A percentile compares a stretch with the other conserved stretches of the same genome.
Conservation (phyloP, 2,113 vertebrate species). For the Gallinago media region DNA sequence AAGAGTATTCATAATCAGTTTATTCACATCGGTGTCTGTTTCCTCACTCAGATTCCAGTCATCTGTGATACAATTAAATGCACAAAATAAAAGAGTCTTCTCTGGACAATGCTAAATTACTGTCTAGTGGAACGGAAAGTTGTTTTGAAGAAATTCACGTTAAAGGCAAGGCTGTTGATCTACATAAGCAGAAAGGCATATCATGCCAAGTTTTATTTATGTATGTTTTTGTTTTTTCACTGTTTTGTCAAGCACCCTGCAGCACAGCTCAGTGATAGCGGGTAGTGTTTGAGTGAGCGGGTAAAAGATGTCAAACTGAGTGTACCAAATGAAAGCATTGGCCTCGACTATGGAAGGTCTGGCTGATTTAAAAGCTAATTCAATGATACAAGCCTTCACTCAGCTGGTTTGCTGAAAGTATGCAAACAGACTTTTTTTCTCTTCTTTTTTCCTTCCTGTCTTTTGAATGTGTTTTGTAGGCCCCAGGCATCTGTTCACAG, state of each 20-base stretch:
- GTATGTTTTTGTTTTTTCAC: conserved; percentile 30
- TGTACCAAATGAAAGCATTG: conserved; percentile 34
- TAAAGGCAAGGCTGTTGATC: conserved; percentile 35
- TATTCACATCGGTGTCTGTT: neutral
- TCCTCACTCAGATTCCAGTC: neutral
- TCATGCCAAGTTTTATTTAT: conserved; percentile 34
- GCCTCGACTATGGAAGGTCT: conserved; percentile 6
- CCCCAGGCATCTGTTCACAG: conserved; percentile 15
- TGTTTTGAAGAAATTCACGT: neutral
- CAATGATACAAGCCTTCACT: conserved; percentile 68
- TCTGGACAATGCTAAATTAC: neutral
- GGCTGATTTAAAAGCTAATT: conserved; percentile 72
- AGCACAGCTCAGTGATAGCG: conserved; percentile 58
- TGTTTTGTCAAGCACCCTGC: conserved; percentile 61
- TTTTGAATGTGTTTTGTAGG: neutral
- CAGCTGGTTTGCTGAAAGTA: conserved; percentile 43
- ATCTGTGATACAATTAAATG: conserved; percentile 7
- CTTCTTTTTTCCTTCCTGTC: neutral
- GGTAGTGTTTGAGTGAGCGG: conserved; percentile 52
- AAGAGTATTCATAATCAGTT: neutral
- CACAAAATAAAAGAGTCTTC: neutral
- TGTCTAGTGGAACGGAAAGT: neutral
- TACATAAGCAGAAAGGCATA: conserved; percentile 6
- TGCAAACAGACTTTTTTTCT: neutral
- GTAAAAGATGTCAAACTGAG: conserved; percentile 64